Base-by-base conservation (phyloP, 2,113 vertebrate species). In the Calypte anna region DNA sequence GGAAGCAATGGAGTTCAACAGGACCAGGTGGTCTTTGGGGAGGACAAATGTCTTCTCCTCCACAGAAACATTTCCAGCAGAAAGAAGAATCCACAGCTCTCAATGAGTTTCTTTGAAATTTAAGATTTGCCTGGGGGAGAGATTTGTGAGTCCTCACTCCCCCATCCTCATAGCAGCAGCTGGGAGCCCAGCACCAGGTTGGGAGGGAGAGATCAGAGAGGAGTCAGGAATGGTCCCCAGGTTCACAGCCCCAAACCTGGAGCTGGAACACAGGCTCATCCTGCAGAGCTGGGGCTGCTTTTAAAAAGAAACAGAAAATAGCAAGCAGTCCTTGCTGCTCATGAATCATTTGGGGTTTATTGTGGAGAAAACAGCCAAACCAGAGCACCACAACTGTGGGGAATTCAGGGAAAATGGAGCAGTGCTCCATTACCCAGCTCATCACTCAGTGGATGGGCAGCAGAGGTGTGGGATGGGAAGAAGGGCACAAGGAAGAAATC, bases 111-210 rank as follows among this genome's bases (percentile, higher is more conserved):
- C 68, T 43, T 38, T 15, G 44, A 33, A 54, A 73, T 21, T 73
- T n/a, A 28, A 25, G 27, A 14, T 53, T 46, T 59, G 48, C 30
- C 53, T 36, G 27, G 10, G 43, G 38, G 11, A 82, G 36, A 59
- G 14, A 24, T 55, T 27, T 61, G 48, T 55, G 46, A 73, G 25
- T 66, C 38, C 30, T 46, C 40, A 24, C 33, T 24, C 7, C 18
- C 9, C 22, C 30, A 23, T 36, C 25, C 33, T 73, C 66, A 50
- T 33, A 9, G 40, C 22, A 20, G 11, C 67, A 55, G 48, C 62
- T 72, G 30, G 31, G 78, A 55, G 28, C 12, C n/a, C 66, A 61
- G 36, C 54, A 23, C n/a, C 22, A 0, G 0, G n/a, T 16, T 0
- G 0, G 68, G 55, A 16, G 12, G 12, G 17, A n/a, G 48, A 36